Percentiles rank a stretch among this genome's conserved stretches.
phyloP scores from a whole-genome alignment of 2,888 invertebrate genomes.

The Stenotaenia linearis region DNA sequence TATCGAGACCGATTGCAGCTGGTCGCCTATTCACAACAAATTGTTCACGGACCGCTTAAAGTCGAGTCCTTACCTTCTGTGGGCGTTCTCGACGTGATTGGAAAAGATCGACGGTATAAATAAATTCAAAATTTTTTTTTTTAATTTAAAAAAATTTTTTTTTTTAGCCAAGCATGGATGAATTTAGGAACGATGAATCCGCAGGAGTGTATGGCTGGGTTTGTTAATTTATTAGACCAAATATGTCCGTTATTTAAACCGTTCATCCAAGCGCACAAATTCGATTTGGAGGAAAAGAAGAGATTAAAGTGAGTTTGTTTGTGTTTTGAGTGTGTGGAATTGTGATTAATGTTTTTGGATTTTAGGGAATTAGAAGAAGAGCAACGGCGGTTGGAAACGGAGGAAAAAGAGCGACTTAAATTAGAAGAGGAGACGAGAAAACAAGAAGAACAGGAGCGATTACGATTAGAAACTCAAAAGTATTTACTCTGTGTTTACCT shows the following conservation, averaged over 20 bases:
- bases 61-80: constrained; percentile 67
- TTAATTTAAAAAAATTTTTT: background rate
- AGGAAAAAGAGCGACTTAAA: constrained; percentile 42
- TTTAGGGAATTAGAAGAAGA: constrained; percentile 56
- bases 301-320: constrained; percentile 53
- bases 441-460: constrained; percentile 43
- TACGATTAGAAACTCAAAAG: constrained; percentile 42
- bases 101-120: constrained; percentile 71
- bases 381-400: constrained; percentile 39
- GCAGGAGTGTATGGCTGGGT: constrained; percentile 85
- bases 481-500: no score
- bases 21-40: constrained; percentile 88
- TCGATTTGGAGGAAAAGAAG: constrained; percentile 75
- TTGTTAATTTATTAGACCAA: constrained; percentile 77
- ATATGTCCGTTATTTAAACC: constrained; percentile 83
- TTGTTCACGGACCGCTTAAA: constrained; percentile 73
- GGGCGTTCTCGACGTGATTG: constrained; percentile 92
- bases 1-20: constrained; percentile 88
- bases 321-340: background rate
- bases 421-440: constrained; percentile 46
- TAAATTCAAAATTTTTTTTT: background rate
- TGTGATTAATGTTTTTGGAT: background rate
- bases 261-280: constrained; percentile 82
- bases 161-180: constrained; percentile 78
- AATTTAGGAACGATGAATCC: constrained; percentile 75